Evolutionary conservation across 2,888 invertebrate genomes (phyloP).

Genomic region (Standfussiana lucernea): DNA sequence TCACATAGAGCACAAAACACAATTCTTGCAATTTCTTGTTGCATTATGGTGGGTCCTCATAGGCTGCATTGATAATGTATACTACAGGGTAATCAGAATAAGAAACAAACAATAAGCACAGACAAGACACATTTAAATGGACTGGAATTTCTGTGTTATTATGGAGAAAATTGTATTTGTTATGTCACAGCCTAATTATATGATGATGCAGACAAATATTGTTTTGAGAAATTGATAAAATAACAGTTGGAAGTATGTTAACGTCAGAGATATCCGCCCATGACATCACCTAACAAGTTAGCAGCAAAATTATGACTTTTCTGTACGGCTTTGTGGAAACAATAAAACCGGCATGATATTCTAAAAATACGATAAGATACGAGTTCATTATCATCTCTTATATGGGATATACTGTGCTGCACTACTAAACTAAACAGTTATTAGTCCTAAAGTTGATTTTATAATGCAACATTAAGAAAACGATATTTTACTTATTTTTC

Average conservation of each 20-base stretch:
- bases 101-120: too few species aligned
- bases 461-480: conserved; percentile 5
- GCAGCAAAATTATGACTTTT: conserved; percentile 27
- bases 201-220: conserved; percentile 30
- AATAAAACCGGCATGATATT: conserved; percentile 49
- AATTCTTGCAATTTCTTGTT: not conserved
- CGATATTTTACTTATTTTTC: conserved; percentile 15
- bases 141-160: not conserved
- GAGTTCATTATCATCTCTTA: conserved; percentile 20
- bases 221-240: conserved; percentile 45
- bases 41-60: not conserved
- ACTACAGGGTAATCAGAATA: not conserved
- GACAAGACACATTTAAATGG: not conserved
- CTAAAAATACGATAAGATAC: conserved; percentile 30
- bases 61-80: not conserved
- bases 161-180: conserved; percentile 5
- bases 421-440: conserved; percentile 16
- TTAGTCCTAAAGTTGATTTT: conserved; percentile 3
- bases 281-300: conserved; percentile 77
- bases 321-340: conserved; percentile 16
- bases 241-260: conserved; percentile 48
- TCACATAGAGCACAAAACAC: conserved; percentile 12
- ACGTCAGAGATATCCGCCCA: conserved; percentile 72
- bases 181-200: conserved; percentile 18
- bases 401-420: conserved; percentile 12